Conservation (phyloP, 2,888 invertebrate genomes). For the Coleophora deauratella region DNA sequence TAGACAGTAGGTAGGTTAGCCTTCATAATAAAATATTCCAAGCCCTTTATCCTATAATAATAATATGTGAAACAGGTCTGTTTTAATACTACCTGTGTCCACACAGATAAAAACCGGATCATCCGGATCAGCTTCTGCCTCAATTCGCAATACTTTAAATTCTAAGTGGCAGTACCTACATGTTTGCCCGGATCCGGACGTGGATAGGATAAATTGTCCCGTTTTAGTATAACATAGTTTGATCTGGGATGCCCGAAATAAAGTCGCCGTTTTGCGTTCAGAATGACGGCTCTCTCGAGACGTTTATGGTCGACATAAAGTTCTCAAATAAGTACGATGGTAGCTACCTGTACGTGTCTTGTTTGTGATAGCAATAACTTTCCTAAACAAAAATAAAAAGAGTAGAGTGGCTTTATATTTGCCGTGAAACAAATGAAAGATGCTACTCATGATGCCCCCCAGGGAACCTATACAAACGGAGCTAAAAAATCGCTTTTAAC, state of each 20-base stretch:
- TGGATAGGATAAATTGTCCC: slow-evolving; percentile 7
- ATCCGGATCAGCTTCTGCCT: too few relatives aligned
- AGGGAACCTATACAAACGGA: not conserved
- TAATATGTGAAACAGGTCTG: too few relatives aligned
- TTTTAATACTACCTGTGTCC: too few relatives aligned
- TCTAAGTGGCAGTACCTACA: slow-evolving; percentile 13
- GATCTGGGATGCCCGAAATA: not conserved
- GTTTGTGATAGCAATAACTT: not conserved
- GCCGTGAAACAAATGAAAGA: too few relatives aligned
- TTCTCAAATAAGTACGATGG: not conserved
- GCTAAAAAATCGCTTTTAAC: too few relatives aligned
- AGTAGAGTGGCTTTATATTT: too few relatives aligned
- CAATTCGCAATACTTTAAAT: slow-evolving; percentile 2
- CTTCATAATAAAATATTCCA: too few relatives aligned
- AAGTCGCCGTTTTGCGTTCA: not conserved
- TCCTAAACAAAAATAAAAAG: too few relatives aligned
- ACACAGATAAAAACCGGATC: too few relatives aligned
- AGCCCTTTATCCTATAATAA: too few relatives aligned
- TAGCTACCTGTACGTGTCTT: not conserved
- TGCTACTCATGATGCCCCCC: too few relatives aligned
- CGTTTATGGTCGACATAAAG: not conserved
- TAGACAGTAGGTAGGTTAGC: too few relatives aligned
- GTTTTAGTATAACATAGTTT: slow-evolving; percentile 6
- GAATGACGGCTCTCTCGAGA: not conserved
- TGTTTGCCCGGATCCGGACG: slow-evolving; percentile 9